A percentile compares a stretch with the other conserved stretches of the same genome.
These are phyloP conservation scores for Trimorus sp. DNA, from an alignment of 2,888 invertebrate species.

Conservation along the genomic window DNA sequence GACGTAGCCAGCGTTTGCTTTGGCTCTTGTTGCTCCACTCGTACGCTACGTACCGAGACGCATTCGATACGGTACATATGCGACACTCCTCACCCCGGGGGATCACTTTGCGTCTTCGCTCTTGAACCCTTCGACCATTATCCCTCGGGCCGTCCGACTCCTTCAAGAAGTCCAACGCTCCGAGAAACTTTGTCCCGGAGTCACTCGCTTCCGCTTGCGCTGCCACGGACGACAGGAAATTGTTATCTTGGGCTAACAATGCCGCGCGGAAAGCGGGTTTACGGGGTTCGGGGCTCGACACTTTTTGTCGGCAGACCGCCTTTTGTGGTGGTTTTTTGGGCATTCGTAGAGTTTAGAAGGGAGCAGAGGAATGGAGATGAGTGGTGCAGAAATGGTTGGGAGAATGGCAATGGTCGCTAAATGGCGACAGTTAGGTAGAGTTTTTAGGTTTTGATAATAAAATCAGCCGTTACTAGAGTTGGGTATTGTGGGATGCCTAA, in stretches of 20 bases:
- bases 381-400: no score
- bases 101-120: constrained; percentile 72
- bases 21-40: constrained; percentile 62
- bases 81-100: constrained; percentile 74
- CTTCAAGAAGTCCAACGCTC: constrained; percentile 68
- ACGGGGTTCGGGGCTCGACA: neutral
- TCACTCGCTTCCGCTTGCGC: constrained; percentile 66
- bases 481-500: no score
- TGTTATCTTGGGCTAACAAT: constrained; percentile 72
- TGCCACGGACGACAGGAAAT: constrained; percentile 79
- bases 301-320: no score
- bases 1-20: constrained; percentile 65
- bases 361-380: no score
- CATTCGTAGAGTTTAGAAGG: no score
- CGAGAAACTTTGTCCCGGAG: constrained; percentile 77
- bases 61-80: constrained; percentile 68
- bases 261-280: constrained; percentile 1
- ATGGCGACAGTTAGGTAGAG: no score
- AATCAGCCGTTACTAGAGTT: no score
- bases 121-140: constrained; percentile 73
- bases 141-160: constrained; percentile 72
- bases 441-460: no score
- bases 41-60: constrained; percentile 66
- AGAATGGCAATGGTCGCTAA: no score
- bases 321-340: no score